Evolutionary conservation across 37 sponge, comb jelly and placozoan species (phyloP).

Genomic region (Mnemiopsis leidyi): DNA sequence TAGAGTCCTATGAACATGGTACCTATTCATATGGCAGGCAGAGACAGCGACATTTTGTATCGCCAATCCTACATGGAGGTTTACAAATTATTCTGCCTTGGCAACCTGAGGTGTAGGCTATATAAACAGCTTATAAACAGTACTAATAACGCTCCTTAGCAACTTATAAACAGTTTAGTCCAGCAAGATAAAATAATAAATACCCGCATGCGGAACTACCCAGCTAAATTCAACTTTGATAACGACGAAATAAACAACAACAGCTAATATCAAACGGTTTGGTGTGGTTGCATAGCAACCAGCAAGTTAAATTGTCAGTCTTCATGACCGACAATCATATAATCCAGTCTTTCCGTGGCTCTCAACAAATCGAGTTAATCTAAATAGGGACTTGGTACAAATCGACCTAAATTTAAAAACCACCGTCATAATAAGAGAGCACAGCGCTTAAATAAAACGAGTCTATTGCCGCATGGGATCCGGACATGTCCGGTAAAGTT

Average conservation of each 20-base stretch:
- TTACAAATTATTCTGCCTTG: not conserved
- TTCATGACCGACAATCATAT: not conserved
- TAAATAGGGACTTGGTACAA: not conserved
- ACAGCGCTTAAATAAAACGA: too few species aligned
- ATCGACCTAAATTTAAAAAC: not conserved
- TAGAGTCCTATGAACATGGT: too few species aligned
- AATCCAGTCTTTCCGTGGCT: not conserved
- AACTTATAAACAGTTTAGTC: not conserved
- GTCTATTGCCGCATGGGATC: too few species aligned
- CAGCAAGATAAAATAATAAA: not conserved
- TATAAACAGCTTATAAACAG: not conserved
- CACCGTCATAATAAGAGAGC: too few species aligned
- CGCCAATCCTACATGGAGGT: not conserved
- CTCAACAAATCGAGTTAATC: not conserved
- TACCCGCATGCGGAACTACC: not conserved
- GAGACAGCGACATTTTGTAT: not conserved
- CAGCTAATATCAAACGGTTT: not conserved
- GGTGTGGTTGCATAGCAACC: not conserved
- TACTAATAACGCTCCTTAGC: too few species aligned
- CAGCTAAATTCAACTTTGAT: not conserved
- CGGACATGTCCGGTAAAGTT: not conserved
- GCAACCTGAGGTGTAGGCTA: not conserved
- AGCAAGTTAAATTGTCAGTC: not conserved
- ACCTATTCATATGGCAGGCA: too few species aligned
- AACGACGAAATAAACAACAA: not conserved